These are phyloP conservation scores for Trachymyrmex cornetzi DNA, from an alignment of 1,140 invertebrate species.

Conservation along the genomic window DNA sequence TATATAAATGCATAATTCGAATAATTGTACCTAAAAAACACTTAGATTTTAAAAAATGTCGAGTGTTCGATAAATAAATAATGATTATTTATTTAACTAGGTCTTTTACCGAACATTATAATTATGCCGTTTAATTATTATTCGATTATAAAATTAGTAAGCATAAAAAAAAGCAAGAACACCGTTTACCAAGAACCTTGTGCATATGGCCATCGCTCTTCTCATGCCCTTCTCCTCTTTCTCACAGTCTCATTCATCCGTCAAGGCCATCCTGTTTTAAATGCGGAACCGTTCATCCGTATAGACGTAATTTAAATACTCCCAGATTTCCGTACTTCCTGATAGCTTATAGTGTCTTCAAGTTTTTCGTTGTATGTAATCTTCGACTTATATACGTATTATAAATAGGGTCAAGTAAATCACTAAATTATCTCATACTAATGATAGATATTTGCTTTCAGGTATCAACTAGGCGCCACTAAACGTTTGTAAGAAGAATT, in stretches of 20 bases:
- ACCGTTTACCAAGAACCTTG: neutral
- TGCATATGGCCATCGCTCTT: slow-evolving; percentile 43
- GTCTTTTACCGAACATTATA: neutral
- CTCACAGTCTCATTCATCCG: slow-evolving; percentile 57
- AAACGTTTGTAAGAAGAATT: slow-evolving; percentile 61
- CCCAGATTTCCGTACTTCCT: slow-evolving; percentile 58
- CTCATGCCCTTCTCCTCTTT: slow-evolving; percentile 45
- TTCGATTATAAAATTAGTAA: neutral
- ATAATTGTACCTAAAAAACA: neutral
- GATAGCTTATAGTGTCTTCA: slow-evolving; percentile 17
- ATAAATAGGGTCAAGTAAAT: neutral
- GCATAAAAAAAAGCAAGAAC: slow-evolving; percentile 18
- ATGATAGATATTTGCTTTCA: slow-evolving; percentile 12
- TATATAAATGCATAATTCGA: neutral
- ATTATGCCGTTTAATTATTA: neutral
- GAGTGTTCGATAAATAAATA: neutral
- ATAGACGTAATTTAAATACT: slow-evolving; percentile 61
- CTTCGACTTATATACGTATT: neutral
- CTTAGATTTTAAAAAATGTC: neutral
- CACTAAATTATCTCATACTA: neutral
- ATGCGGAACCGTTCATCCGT: slow-evolving; percentile 68
- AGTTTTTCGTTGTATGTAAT: neutral
- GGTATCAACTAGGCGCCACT: slow-evolving; percentile 24
- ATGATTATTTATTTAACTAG: neutral
- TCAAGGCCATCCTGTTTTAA: slow-evolving; percentile 76